Percentiles rank a stretch among this genome's conserved stretches.
Conservation (phyloP, 1,140 invertebrate genomes). For the Calephelis virginiensis region DNA sequence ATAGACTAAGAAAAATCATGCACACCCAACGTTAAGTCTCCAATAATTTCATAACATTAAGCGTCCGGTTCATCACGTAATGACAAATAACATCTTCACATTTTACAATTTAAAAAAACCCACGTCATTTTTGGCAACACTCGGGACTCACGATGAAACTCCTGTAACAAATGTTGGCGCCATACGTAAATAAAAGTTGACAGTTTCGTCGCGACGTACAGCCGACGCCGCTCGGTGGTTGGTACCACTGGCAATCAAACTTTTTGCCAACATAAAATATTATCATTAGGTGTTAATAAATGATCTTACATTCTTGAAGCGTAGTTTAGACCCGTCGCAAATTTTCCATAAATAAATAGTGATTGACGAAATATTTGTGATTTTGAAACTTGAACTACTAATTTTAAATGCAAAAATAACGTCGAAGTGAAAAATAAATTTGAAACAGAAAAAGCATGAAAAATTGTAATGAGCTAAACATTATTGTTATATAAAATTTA, state of each 20-base stretch:
- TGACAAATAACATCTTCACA: neutral
- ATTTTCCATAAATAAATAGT: neutral
- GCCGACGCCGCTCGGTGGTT: constrained; percentile 25
- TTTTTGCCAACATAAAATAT: neutral
- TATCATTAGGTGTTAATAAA: constrained; percentile 12
- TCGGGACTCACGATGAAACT: constrained; percentile 39
- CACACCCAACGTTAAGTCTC: neutral
- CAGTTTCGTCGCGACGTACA: constrained; percentile 34
- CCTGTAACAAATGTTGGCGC: constrained; percentile 61
- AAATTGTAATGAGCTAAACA: no score
- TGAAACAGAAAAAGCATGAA: no score
- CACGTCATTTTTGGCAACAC: constrained; percentile 50
- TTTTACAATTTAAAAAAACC: constrained; percentile 27
- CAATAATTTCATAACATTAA: constrained; percentile 4
- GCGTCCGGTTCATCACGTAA: neutral
- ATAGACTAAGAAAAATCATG: no score
- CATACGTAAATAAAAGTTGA: constrained; percentile 65
- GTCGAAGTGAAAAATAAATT: no score
- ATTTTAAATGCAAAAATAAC: no score
- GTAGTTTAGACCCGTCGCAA: constrained; percentile 1
- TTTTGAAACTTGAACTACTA: no score
- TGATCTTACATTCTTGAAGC: constrained; percentile 1
- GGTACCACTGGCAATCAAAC: constrained; percentile 6
- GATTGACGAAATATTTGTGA: neutral
- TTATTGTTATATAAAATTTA: no score